A percentile compares a stretch with the other conserved stretches of the same genome.
These are phyloP conservation scores for Anagyrus pseudococci DNA, from an alignment of 2,888 invertebrate species.

Conservation along the genomic window DNA sequence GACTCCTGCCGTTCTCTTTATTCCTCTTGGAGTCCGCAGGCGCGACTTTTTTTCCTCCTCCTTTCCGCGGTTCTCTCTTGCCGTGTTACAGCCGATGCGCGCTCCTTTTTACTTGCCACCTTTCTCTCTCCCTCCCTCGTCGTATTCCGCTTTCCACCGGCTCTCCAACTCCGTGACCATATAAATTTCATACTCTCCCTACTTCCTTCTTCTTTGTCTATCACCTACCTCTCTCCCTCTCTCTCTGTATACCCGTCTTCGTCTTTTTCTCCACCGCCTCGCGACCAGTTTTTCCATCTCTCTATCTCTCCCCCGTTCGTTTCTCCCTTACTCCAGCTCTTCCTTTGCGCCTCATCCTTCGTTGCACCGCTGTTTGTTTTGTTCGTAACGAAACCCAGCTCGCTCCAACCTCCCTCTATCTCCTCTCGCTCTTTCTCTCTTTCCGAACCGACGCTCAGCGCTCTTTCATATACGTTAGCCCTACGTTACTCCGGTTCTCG, in stretches of 20 bases:
- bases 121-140: neutral
- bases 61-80: no score
- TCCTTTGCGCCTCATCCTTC: neutral
- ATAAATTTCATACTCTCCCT: conserved; percentile 4
- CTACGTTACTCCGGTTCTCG: no score
- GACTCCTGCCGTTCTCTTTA: no score
- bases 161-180: conserved; percentile 2
- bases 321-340: neutral
- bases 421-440: neutral
- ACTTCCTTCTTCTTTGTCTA: conserved; percentile 1
- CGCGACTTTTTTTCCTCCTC: no score
- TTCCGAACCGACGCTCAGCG: no score
- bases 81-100: no score
- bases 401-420: neutral
- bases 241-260: neutral
- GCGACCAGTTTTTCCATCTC: conserved; percentile 9
- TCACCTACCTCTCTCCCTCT: no score
- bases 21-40: no score
- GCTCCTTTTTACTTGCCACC: no score
- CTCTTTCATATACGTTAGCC: no score
- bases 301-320: conserved; percentile 1
- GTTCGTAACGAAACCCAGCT: neutral
- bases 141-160: no score
- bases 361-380: neutral
- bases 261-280: neutral